Conservation (phyloP, 2,888 invertebrate species). For the Adela reaumurella region DNA sequence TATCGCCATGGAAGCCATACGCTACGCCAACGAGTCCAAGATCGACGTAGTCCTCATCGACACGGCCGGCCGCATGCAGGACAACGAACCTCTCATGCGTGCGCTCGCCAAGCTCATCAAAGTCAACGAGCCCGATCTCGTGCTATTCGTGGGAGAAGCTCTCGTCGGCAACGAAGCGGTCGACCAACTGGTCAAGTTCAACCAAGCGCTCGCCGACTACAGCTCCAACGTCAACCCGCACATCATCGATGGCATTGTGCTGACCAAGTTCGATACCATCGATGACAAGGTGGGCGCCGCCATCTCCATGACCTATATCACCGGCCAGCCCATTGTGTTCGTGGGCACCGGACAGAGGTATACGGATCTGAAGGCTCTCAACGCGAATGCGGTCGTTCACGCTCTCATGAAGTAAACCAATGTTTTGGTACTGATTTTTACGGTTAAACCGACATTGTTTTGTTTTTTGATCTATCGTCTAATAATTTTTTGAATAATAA, state of each 20-base stretch:
- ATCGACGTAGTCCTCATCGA: conserved; percentile 95
- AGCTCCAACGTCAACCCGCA: conserved; percentile 74
- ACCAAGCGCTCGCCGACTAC: conserved; percentile 95
- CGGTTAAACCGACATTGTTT: too few relatives aligned
- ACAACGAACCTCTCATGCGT: conserved; percentile 98
- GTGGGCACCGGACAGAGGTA: conserved; percentile 99
- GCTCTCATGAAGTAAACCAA: conserved; percentile 89
- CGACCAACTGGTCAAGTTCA: conserved; percentile 98
- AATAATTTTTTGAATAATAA: too few relatives aligned
- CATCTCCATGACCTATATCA: conserved; percentile 99
- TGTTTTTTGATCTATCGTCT: too few relatives aligned
- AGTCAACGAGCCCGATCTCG: conserved; percentile 96
- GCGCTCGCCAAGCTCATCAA: conserved; percentile 96
- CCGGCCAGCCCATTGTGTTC: conserved; percentile 98
- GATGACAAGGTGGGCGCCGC: conserved; percentile 99
- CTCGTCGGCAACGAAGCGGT: conserved; percentile 99
- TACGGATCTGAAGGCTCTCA: conserved; percentile 93
- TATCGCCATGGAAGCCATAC: conserved; percentile 96
- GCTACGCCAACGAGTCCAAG: conserved; percentile 74
- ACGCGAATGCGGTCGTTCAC: conserved; percentile 93
- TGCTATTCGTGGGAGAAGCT: conserved; percentile 99
- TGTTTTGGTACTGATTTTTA: too few relatives aligned
- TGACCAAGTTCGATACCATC: conserved; percentile 99
- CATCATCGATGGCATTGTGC: conserved; percentile 96
- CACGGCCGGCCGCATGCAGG: conserved; percentile 99